Evolutionary conservation across 1,140 invertebrate genomes (phyloP).

Genomic region (Lethocerus indicus): DNA sequence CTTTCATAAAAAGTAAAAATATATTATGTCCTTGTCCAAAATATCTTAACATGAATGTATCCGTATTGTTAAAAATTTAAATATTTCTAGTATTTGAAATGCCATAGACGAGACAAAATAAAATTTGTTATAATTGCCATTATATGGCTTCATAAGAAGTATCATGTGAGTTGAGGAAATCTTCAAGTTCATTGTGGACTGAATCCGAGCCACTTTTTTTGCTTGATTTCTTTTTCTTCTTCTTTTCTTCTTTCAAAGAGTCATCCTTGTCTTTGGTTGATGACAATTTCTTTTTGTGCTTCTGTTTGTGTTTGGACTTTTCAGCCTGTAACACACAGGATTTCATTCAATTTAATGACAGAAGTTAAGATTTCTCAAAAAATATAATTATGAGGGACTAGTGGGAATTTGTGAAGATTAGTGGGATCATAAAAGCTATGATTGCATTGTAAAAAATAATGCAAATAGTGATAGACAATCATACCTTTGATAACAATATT

Average conservation of each 20-base stretch:
- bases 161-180: slow-evolving; percentile 14
- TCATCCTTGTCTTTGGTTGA: slow-evolving; percentile 13
- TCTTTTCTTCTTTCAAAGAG: slow-evolving; percentile 10
- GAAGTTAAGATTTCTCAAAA: background rate
- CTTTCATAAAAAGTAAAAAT: too few relatives aligned
- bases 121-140: background rate
- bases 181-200: slow-evolving; percentile 12
- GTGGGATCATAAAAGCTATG: too few relatives aligned
- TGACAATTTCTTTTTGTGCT: slow-evolving; percentile 6
- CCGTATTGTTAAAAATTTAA: too few relatives aligned
- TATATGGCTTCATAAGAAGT: slow-evolving; percentile 16
- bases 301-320: slow-evolving; percentile 13
- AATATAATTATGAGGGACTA: background rate
- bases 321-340: slow-evolving; percentile 3
- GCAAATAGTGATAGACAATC: too few relatives aligned
- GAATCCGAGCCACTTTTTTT: slow-evolving; percentile 7
- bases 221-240: slow-evolving; percentile 15
- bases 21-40: too few relatives aligned
- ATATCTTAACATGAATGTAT: too few relatives aligned
- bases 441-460: too few relatives aligned
- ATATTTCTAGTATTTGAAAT: too few relatives aligned
- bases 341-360: background rate
- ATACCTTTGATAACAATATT: too few relatives aligned
- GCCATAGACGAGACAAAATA: too few relatives aligned
- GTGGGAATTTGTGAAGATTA: background rate